phyloP scores from a whole-genome alignment of 2,888 invertebrate genomes.

The Bembecia ichneumoniformis region DNA sequence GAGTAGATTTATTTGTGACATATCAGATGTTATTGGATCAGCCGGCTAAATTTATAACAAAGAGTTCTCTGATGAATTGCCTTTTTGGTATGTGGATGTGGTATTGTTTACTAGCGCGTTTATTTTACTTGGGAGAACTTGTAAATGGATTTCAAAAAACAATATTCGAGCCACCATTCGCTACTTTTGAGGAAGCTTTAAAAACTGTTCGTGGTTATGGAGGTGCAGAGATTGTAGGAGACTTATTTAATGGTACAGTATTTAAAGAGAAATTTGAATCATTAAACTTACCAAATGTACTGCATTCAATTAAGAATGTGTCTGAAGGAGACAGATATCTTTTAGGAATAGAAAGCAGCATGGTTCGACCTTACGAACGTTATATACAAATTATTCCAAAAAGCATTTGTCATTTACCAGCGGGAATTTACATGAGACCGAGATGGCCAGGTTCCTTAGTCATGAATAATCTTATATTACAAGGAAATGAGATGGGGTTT shows the following conservation, averaged over 20 bases:
- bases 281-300: slow-evolving; percentile 15
- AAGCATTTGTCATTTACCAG: slow-evolving; percentile 18
- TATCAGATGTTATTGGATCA: slow-evolving; percentile 39
- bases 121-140: slow-evolving; percentile 39
- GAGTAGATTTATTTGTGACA: slow-evolving; percentile 14
- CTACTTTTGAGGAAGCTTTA: slow-evolving; percentile 26
- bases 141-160: slow-evolving; percentile 29
- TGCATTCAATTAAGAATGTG: slow-evolving; percentile 18
- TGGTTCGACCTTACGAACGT: slow-evolving; percentile 13
- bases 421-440: slow-evolving; percentile 32
- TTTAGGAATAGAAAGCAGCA: slow-evolving; percentile 19
- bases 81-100: slow-evolving; percentile 42
- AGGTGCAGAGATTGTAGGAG: slow-evolving; percentile 20
- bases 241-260: slow-evolving; percentile 23
- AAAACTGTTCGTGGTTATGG: slow-evolving; percentile 26
- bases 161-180: slow-evolving; percentile 29
- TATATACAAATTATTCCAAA: slow-evolving; percentile 28
- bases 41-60: slow-evolving; percentile 23
- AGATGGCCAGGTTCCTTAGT: slow-evolving; percentile 35
- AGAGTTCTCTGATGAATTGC: slow-evolving; percentile 25
- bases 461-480: slow-evolving; percentile 17
- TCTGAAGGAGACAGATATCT: slow-evolving; percentile 31
- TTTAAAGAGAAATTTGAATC: slow-evolving; percentile 19
- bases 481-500: slow-evolving; percentile 29
- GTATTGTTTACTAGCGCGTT: slow-evolving; percentile 40